Conservation (phyloP, 2,888 invertebrate genomes). For the Idaea dimidiata region DNA sequence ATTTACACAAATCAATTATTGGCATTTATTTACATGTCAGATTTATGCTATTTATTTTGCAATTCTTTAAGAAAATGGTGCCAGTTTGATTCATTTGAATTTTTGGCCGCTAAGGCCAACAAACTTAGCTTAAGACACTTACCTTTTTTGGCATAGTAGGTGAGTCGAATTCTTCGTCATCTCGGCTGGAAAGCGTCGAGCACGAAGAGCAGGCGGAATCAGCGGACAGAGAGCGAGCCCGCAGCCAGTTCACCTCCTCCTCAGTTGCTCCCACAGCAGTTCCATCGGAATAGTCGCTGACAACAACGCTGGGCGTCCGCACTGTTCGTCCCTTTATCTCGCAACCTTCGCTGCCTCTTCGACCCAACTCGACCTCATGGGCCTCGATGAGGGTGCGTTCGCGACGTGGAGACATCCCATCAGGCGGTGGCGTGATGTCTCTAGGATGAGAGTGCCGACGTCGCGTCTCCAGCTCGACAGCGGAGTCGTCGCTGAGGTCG, state of each 20-base stretch:
- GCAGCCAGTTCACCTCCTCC: constrained; percentile 71
- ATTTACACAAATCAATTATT: neutral
- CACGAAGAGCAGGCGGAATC: constrained; percentile 89
- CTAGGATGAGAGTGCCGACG: constrained; percentile 69
- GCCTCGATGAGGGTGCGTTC: constrained; percentile 74
- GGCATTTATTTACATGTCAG: neutral
- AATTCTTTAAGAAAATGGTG: no score
- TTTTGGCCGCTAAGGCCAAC: neutral
- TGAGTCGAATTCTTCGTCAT: constrained; percentile 81
- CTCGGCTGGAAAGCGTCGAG: constrained; percentile 87
- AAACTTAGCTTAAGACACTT: constrained; percentile 37
- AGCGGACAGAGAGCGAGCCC: constrained; percentile 78
- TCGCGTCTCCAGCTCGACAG: constrained; percentile 77
- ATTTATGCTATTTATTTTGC: neutral
- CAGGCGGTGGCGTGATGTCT: constrained; percentile 64
- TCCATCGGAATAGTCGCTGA: constrained; percentile 92
- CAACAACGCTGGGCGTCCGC: constrained; percentile 92
- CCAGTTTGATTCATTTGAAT: no score
- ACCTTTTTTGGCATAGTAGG: constrained; percentile 76
- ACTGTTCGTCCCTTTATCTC: constrained; percentile 81
- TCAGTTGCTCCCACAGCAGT: constrained; percentile 69
- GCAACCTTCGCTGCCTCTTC: constrained; percentile 73
- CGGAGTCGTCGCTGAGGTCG: constrained; percentile 78
- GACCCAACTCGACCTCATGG: constrained; percentile 80
- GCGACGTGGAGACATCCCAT: constrained; percentile 63